A percentile compares a stretch with the other conserved stretches of the same genome.
Conservation (phyloP, 2,797 vertebrate species). For the Danionella dracula region DNA sequence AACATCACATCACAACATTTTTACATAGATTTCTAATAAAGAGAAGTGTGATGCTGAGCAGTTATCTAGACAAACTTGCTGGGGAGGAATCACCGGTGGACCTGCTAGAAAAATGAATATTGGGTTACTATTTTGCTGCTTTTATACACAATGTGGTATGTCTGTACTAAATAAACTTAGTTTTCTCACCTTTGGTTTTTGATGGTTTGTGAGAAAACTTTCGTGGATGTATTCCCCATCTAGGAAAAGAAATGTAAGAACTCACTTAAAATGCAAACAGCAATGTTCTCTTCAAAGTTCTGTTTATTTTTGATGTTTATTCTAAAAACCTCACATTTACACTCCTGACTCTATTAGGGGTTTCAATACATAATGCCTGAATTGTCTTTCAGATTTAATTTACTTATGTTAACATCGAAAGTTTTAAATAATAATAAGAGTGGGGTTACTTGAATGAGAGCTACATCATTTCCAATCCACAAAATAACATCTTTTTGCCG, state of each 20-base stretch:
- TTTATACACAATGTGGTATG: not conserved
- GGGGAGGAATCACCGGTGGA: not conserved
- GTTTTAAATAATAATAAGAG: no score
- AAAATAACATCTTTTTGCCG: no score
- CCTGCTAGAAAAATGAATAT: slow-evolving; percentile 2
- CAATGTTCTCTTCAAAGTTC: not conserved
- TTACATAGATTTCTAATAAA: not conserved
- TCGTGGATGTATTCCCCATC: slow-evolving; percentile 43
- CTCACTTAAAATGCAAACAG: no score
- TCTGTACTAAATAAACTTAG: not conserved
- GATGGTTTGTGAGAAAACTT: slow-evolving; percentile 21
- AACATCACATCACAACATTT: not conserved
- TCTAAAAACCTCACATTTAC: no score
- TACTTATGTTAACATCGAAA: no score
- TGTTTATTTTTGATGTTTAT: not conserved
- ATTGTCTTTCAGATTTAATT: no score
- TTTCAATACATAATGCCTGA: no score
- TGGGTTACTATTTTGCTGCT: not conserved
- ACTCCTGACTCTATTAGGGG: no score
- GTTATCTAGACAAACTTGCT: slow-evolving; percentile 24
- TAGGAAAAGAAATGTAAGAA: not conserved
- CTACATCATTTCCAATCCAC: no score
- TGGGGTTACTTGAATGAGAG: no score
- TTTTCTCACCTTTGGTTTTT: slow-evolving; percentile 38
- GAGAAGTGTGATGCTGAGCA: not conserved